Evolutionary conservation across 2,888 invertebrate genomes (phyloP), one percentile per base, ranked within the genome.

Genomic region (Drosophila infuscata): DNA sequence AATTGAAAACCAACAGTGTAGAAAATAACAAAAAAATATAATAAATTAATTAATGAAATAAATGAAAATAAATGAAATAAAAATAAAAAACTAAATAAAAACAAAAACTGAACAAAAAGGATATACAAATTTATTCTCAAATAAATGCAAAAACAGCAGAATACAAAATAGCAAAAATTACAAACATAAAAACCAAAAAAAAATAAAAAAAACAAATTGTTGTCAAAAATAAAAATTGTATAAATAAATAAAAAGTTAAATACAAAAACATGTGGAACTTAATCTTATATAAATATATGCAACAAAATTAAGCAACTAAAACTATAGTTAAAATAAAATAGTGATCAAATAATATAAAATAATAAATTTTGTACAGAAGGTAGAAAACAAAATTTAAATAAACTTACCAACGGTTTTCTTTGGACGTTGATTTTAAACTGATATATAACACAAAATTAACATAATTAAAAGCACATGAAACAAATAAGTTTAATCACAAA

Each of bases 301-400:
- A 11, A 38, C 1, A 1, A 33, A 17, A 29, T 12, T 43, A 1
- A 49, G 17, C 9, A 49, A 49, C 0, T 11, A n/a, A 11, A n/a
- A 51, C 0, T 0, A 3, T 36, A 7, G 3, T 17, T 11, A 48
- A 29, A 35, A 41, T 20, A 54, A 53, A 56, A 1, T 0, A 33
- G 3, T 20, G 3, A 4, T 35, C 41, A 20, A 48, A 35, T 1
- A 1, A 20, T 9, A 32, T 11, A 7, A 5, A 36, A 15, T 32
- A 41, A 54, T 15, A 35, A 11, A 49, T 5, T 20, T 17, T 25
- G n/a, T n/a, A 58, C 3, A 25, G 0, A 33, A 17, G 0, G 25
- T 2, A 15, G 0, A 63, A 30, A 56, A 15, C 15, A n/a, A 67
- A 59, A n/a, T 9, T 11, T 36, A 30, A 52, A 30, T 11, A 64